A percentile compares a stretch with the other conserved stretches of the same genome.
Conservation (phyloP, 92 coral and sea anemone genomes). For the Parazoanthus swiftii region DNA sequence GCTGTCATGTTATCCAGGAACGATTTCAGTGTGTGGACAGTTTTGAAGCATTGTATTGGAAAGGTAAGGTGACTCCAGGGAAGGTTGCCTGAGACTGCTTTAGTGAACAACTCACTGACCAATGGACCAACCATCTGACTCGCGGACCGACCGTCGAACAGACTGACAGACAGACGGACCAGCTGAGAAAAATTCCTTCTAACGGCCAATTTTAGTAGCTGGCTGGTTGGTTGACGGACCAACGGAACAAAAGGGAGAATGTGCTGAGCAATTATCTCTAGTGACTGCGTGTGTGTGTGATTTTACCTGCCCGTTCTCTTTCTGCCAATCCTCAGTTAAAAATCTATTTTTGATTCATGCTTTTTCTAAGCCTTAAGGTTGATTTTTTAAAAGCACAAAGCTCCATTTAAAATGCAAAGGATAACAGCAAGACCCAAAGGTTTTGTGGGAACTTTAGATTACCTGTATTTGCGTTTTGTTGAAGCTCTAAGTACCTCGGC, state of each 20-base stretch:
- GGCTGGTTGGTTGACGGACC: background rate
- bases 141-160: background rate
- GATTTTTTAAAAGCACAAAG: too few relatives aligned
- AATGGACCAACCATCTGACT: background rate
- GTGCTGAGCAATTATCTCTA: background rate
- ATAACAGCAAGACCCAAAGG: too few relatives aligned
- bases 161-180: background rate
- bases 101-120: background rate
- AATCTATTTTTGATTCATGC: too few relatives aligned
- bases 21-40: constrained; percentile 98
- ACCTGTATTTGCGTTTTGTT: too few relatives aligned
- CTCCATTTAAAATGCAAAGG: too few relatives aligned
- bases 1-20: constrained; percentile 86
- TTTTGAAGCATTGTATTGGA: constrained; percentile 92
- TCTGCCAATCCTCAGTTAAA: too few relatives aligned
- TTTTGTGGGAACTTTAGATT: too few relatives aligned
- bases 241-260: background rate
- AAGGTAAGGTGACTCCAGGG: constrained; percentile 56
- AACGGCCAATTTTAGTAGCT: background rate
- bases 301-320: too few relatives aligned
- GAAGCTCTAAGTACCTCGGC: too few relatives aligned
- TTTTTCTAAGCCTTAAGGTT: too few relatives aligned
- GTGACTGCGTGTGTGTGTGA: background rate
- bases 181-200: too few relatives aligned
- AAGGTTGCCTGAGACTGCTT: background rate